Evolutionary conservation across 2,888 invertebrate genomes (phyloP).

Genomic region (Syrphus vitripennis): DNA sequence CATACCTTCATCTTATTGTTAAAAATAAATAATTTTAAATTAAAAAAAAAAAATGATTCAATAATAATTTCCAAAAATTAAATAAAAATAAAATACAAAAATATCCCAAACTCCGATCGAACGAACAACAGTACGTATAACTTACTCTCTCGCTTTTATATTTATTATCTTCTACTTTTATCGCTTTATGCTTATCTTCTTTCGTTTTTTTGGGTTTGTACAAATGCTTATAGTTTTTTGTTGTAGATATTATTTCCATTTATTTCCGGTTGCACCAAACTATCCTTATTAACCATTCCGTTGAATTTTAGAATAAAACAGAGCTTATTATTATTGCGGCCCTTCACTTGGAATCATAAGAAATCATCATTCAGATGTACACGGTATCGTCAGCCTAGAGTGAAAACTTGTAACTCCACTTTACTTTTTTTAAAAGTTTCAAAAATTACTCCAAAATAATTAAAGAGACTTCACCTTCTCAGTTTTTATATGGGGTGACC

Average conservation of each 20-base stretch:
- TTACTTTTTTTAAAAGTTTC: too few relatives aligned
- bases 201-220: background rate
- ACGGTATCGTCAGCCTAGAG: too few relatives aligned
- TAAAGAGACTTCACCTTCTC: too few relatives aligned
- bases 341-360: too few relatives aligned
- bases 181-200: background rate
- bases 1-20: constrained; percentile 56
- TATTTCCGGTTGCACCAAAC: background rate
- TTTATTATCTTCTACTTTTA: background rate
- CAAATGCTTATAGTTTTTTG: background rate
- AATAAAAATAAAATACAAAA: constrained; percentile 48
- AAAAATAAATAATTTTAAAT: constrained; percentile 68
- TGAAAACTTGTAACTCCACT: too few relatives aligned
- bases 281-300: too few relatives aligned
- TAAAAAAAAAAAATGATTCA: constrained; percentile 47
- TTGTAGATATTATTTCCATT: background rate
- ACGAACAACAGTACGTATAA: constrained; percentile 73
- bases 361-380: too few relatives aligned
- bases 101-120: constrained; percentile 59
- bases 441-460: too few relatives aligned
- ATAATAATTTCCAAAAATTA: constrained; percentile 56
- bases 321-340: too few relatives aligned
- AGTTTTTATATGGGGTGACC: too few relatives aligned
- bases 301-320: too few relatives aligned
- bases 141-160: constrained; percentile 13